Base-by-base conservation (phyloP, 2,797 vertebrate genomes). In the Danio albolineatus region DNA sequence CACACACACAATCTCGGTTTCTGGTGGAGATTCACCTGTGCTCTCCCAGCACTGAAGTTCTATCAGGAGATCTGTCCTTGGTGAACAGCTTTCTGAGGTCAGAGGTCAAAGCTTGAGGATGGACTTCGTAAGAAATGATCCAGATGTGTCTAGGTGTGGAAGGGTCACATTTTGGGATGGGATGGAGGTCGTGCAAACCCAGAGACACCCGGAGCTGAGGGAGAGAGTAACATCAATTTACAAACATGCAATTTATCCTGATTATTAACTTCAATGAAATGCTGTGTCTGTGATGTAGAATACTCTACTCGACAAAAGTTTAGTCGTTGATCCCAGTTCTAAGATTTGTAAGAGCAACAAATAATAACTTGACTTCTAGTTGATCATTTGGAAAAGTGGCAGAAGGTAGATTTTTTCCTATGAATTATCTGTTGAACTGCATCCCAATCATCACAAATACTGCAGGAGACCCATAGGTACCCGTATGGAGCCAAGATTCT, bases 141-240 rank as follows among this genome's bases (percentile, higher is more conserved):
- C 86, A 89, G 91, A 91, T 92, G 90, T 89, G 90, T 86, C 77
- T 75, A 88, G 86, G 89, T 91, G 90, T 88, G 88, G 81, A 82
- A 82, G 86, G 79, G 53, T 82, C 39, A 48, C 43, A 43, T 39
- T 41, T 43, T n/a, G 36, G 14, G 83, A n/a, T 57, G 48, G 41
- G 84, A 73, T 65, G 19, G 54, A 21, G 65, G 48, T 83, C 83
- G 70, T 87, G 88, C 86, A 91, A 87, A 93, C 89, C 88, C 66
- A 87, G 91, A 89, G 90, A 85, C 90, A 92, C 90, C 89, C 83
- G 87, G 87, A 89, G 85, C 91, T 85, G 86, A 87, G 85, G 71
- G 44, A 62, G 10, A 64, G 10, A 85, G 28, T 21, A 4, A 62
- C 49, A 38, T 2, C 57, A 73, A 12, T 80, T 6, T 16, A 76